phyloP scores from a whole-genome alignment of 2,888 invertebrate species.

The Platycheirus rosarum region DNA sequence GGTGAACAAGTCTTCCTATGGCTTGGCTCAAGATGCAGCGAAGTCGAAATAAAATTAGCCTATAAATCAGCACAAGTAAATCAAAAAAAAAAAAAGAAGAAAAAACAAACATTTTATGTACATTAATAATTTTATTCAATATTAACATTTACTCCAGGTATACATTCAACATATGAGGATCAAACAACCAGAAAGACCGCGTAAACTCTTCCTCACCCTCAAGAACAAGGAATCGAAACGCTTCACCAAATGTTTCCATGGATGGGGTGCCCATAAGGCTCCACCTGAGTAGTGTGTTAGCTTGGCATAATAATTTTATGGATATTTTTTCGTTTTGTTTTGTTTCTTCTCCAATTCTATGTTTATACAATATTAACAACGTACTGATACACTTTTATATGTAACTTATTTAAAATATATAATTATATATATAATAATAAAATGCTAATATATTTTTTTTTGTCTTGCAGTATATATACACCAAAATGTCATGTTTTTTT shows the following conservation, averaged over 20 bases:
- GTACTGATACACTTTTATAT: constrained; percentile 63
- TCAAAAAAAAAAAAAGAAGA: background rate
- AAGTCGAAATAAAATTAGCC: constrained; percentile 99
- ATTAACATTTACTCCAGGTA: constrained; percentile 85
- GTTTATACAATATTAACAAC: constrained; percentile 48
- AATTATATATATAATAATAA: constrained; percentile 54
- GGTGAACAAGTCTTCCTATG: constrained; percentile 99
- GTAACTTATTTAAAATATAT: constrained; percentile 61
- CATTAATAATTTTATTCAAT: constrained; percentile 69
- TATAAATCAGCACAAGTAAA: constrained; percentile 98
- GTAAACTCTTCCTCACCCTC: constrained; percentile 96
- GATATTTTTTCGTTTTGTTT: constrained; percentile 13
- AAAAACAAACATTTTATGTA: background rate
- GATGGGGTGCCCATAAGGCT: constrained; percentile 95
- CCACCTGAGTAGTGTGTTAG: constrained; percentile 77
- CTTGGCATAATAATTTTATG: background rate
- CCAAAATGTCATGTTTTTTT: constrained; percentile 42
- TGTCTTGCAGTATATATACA: constrained; percentile 28
- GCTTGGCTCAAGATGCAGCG: constrained; percentile 98
- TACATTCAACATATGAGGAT: constrained; percentile 98
- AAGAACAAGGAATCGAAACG: constrained; percentile 97
- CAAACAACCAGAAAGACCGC: constrained; percentile 94
- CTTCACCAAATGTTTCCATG: constrained; percentile 99
- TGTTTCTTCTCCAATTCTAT: constrained; percentile 6
- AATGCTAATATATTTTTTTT: constrained; percentile 49